Conservation (phyloP, 2,113 vertebrate species). For the Turdus rufiventris region DNA sequence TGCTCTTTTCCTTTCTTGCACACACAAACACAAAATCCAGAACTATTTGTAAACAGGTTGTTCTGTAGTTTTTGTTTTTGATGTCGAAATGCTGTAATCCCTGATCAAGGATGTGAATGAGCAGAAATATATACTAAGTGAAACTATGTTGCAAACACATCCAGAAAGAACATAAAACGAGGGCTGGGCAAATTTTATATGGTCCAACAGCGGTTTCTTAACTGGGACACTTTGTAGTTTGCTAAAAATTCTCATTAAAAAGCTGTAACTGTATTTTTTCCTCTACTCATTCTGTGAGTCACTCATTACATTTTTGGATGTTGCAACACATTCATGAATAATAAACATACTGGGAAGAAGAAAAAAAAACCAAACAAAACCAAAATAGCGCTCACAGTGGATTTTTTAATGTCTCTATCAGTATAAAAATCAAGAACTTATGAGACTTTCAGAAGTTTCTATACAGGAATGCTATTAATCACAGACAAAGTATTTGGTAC, state of each 20-base stretch:
- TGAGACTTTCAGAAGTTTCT: background rate
- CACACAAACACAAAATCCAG: background rate
- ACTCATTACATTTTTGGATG: conserved; percentile 10
- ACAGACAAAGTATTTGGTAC: background rate
- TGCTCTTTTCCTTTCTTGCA: background rate
- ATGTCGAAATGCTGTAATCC: background rate
- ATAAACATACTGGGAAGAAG: background rate
- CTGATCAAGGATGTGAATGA: background rate
- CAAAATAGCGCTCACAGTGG: background rate
- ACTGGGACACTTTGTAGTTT: background rate
- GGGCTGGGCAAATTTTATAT: background rate
- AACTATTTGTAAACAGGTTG: background rate
- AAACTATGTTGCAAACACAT: background rate
- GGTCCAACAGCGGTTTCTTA: background rate
- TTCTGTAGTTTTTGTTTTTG: background rate
- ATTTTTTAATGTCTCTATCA: background rate
- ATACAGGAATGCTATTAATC: conserved; percentile 19
- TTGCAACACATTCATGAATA: conserved; percentile 43
- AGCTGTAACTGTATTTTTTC: conserved; percentile 1
- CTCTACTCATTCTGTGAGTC: conserved; percentile 11
- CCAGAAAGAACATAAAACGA: background rate
- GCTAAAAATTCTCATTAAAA: background rate
- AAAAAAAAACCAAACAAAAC: background rate
- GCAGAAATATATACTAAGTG: background rate
- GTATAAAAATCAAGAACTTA: background rate